Percentiles rank a stretch among this genome's conserved stretches.
Conservation (phyloP, 1,140 invertebrate genomes). For the Calephelis virginiensis region DNA sequence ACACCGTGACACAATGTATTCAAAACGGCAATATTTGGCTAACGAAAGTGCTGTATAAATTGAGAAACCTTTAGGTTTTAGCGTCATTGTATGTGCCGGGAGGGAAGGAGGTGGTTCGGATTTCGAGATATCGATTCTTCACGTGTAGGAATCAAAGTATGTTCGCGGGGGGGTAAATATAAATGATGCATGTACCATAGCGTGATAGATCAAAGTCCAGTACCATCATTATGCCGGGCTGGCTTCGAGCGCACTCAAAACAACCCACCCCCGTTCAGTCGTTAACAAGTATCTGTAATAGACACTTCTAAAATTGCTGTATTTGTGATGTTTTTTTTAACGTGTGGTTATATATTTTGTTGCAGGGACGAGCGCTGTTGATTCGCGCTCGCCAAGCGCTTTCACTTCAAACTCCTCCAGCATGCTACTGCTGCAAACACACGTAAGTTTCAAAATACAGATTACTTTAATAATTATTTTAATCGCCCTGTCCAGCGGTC, state of each 20-base stretch:
- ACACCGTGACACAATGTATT: conserved; percentile 76
- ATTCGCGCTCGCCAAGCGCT: conserved; percentile 73
- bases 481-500: no score
- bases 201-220: conserved; percentile 75
- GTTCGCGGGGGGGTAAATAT: conserved; percentile 74
- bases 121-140: conserved; percentile 60
- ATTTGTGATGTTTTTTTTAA: background rate
- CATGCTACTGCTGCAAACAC: conserved; percentile 80
- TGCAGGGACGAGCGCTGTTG: conserved; percentile 75
- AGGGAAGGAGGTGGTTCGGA: conserved; percentile 50
- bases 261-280: conserved; percentile 28
- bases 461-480: no score
- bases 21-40: conserved; percentile 71
- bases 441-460: conserved; percentile 53
- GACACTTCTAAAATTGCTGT: background rate
- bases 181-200: conserved; percentile 74
- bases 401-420: conserved; percentile 72
- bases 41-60: conserved; percentile 72
- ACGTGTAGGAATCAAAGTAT: conserved; percentile 72
- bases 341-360: conserved; percentile 40
- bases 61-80: conserved; percentile 55
- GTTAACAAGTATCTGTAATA: conserved; percentile 7
- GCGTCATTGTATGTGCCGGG: conserved; percentile 51
- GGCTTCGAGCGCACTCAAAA: conserved; percentile 48
- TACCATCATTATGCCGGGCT: conserved; percentile 49